phyloP scores from a whole-genome alignment of 2,113 vertebrate genomes.

The Meleagris gallopavo region DNA sequence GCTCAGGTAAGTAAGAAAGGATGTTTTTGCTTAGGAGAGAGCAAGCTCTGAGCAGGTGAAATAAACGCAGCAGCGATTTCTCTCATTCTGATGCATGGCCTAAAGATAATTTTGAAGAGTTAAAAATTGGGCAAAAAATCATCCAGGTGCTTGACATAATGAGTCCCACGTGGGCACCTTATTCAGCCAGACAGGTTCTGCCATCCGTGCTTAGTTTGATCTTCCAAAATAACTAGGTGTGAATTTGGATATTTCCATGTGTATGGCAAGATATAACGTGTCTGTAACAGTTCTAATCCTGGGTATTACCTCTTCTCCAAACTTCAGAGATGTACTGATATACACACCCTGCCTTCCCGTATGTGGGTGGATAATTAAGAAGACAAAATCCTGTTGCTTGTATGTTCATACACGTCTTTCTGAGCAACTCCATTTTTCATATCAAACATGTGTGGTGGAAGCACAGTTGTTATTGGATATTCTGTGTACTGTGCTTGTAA shows the following conservation, averaged over 20 bases:
- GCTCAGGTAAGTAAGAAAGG: not conserved
- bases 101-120: not conserved
- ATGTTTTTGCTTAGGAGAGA: not conserved
- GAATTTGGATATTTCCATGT: slow-evolving; percentile 49
- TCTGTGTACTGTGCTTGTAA: not conserved
- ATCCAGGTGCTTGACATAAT: fast-evolving
- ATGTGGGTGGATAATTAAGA: slow-evolving; percentile 22
- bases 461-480: fast-evolving
- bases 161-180: not conserved
- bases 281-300: slow-evolving; percentile 59
- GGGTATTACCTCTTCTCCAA: slow-evolving; percentile 45
- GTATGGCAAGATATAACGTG: slow-evolving; percentile 67
- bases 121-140: not conserved
- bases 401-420: slow-evolving; percentile 48
- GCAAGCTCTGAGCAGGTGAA: not conserved
- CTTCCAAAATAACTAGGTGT: slow-evolving; percentile 62
- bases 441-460: not conserved
- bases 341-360: slow-evolving; percentile 36
- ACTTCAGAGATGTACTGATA: slow-evolving; percentile 62
- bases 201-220: not conserved
- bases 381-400: slow-evolving; percentile 16
- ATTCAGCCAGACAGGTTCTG: slow-evolving; percentile 49
- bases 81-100: not conserved
- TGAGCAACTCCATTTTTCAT: not conserved
- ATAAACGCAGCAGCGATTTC: not conserved